These are phyloP conservation scores for Nasua narica DNA, from an alignment of 2,797 vertebrate genomes.

Conservation along the genomic window DNA sequence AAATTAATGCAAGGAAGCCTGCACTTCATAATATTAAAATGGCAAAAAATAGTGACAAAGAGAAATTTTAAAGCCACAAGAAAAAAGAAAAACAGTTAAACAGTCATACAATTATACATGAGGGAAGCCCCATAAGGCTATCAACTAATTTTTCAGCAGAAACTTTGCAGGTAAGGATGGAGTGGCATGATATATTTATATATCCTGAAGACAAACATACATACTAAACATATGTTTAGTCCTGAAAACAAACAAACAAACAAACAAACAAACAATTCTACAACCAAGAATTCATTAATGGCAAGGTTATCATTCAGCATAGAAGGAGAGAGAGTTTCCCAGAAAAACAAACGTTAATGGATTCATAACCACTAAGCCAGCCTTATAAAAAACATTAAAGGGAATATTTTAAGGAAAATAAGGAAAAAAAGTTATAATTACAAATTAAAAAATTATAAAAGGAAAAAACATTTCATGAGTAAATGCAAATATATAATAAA, in stretches of 20 bases:
- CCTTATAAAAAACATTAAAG: not conserved
- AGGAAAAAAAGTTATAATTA: not conserved
- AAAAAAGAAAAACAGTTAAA: not conserved
- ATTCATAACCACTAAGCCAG: not conserved
- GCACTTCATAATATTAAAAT: not conserved
- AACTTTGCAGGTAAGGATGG: not conserved
- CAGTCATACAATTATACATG: not conserved
- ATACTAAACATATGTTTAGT: no score
- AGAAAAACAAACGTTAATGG: not conserved
- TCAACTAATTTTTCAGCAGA: not conserved
- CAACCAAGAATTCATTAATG: not conserved
- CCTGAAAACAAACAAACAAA: not conserved
- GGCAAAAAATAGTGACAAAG: not conserved
- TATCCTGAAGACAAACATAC: not conserved
- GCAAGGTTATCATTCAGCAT: not conserved
- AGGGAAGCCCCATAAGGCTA: not conserved
- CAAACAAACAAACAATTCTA: not conserved
- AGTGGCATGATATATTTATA: not conserved
- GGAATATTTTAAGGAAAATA: not conserved
- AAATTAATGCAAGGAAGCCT: not conserved
- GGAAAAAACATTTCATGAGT: not conserved
- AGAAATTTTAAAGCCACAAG: not conserved
- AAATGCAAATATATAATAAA: not conserved
- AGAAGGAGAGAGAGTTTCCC: not conserved
- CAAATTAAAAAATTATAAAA: not conserved